These are phyloP conservation scores for Spinibarbus caldwelli DNA, from an alignment of 2,797 vertebrate species.

Conservation along the genomic window DNA sequence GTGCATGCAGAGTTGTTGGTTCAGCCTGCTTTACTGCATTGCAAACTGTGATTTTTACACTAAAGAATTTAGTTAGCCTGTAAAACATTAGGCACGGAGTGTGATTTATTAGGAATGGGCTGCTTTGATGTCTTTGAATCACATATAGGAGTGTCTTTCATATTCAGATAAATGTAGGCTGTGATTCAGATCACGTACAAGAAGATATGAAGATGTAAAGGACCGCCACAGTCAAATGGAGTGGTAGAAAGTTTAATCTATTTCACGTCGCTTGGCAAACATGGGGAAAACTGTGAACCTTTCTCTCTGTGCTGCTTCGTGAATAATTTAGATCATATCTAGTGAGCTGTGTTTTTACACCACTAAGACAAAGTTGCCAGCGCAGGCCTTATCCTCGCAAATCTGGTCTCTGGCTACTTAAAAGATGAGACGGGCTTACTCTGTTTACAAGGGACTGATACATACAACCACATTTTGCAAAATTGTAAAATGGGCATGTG, in stretches of 20 bases:
- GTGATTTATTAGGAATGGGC: neutral
- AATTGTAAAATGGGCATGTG: neutral
- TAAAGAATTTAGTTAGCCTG: neutral
- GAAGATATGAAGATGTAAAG: conserved; percentile 1
- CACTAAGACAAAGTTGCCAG: conserved; percentile 11
- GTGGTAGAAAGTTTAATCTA: neutral
- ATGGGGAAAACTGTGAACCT: neutral
- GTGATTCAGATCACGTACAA: neutral
- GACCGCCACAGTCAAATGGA: neutral
- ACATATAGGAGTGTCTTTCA: neutral
- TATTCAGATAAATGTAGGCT: neutral
- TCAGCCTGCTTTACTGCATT: neutral
- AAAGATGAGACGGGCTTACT: conserved; percentile 15
- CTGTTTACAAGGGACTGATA: neutral
- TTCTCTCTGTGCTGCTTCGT: conserved; percentile 17
- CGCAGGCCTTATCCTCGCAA: neutral
- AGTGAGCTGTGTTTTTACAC: conserved; percentile 12
- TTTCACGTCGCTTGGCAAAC: neutral
- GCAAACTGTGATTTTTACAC: neutral
- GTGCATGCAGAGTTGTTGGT: conserved; percentile 10
- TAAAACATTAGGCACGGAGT: neutral
- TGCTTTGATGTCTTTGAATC: neutral
- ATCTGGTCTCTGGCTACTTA: conserved; percentile 14
- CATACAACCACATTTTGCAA: neutral
- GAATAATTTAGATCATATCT: conserved; percentile 32